Evolutionary conservation across 2,113 vertebrate species (phyloP).

Genomic region (Budorcas taxicolor): DNA sequence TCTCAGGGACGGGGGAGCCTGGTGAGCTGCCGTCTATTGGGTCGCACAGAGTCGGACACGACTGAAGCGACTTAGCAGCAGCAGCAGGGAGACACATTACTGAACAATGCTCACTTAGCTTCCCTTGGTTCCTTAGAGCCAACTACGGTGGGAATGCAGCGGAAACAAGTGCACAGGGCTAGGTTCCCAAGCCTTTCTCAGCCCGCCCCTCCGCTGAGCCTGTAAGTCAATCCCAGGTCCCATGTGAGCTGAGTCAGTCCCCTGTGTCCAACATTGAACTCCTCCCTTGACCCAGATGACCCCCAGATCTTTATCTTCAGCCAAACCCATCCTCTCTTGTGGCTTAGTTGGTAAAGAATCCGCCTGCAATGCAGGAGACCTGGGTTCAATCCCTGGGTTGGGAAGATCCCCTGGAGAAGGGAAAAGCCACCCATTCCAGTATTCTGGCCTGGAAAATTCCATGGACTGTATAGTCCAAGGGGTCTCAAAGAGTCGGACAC

Average conservation of each 20-base stretch:
- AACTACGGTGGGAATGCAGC: no score
- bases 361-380: background rate
- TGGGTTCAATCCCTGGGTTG: background rate
- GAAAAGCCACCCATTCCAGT: background rate
- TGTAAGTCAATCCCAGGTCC: background rate
- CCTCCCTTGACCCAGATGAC: background rate
- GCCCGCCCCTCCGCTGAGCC: fast-evolving
- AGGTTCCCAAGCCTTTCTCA: background rate
- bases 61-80: background rate
- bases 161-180: fast-evolving
- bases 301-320: background rate
- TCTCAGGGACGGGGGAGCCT: background rate
- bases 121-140: fast-evolving
- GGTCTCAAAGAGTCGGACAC: background rate
- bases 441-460: background rate
- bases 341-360: background rate
- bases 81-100: background rate
- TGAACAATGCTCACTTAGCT: no score
- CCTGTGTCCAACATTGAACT: background rate
- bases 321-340: background rate
- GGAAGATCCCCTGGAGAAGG: background rate
- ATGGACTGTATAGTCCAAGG: background rate
- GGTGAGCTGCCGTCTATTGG: background rate
- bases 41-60: fast-evolving
- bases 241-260: background rate